These are phyloP conservation scores for mouse (Mus musculus) DNA, from an alignment of 2,113 vertebrate genomes.

Conservation along the genomic window DNA sequence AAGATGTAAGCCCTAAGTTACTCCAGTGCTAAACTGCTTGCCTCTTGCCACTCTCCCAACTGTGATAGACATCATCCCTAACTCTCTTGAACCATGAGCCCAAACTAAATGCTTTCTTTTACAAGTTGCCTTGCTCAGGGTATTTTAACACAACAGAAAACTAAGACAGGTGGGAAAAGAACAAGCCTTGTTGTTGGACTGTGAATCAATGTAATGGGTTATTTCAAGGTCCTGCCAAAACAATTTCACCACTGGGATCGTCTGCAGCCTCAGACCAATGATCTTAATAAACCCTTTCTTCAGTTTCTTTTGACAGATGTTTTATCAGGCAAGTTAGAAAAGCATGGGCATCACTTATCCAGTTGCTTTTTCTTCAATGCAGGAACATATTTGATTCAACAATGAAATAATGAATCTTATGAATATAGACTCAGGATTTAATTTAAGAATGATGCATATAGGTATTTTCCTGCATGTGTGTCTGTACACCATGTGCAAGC, in stretches of 20 bases:
- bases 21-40: not conserved
- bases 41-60: not conserved
- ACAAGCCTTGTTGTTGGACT: not conserved
- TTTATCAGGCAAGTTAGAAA: not conserved
- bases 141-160: not conserved
- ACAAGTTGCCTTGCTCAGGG: not conserved
- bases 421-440: not conserved
- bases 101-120: not conserved
- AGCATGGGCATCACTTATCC: not conserved
- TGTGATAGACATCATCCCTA: not conserved
- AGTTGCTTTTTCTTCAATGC: not conserved
- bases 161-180: not conserved
- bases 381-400: not conserved
- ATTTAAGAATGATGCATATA: not conserved
- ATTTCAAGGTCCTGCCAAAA: not conserved
- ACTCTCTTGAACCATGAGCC: not conserved
- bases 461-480: not conserved
- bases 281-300: not conserved
- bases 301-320: not conserved
- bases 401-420: not conserved
- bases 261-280: not conserved
- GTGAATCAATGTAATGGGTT: not conserved
- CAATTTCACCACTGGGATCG: not conserved
- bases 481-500: not conserved
- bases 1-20: not conserved